phyloP scores from a whole-genome alignment of 2,113 vertebrate genomes.

The Mirza zaza region DNA sequence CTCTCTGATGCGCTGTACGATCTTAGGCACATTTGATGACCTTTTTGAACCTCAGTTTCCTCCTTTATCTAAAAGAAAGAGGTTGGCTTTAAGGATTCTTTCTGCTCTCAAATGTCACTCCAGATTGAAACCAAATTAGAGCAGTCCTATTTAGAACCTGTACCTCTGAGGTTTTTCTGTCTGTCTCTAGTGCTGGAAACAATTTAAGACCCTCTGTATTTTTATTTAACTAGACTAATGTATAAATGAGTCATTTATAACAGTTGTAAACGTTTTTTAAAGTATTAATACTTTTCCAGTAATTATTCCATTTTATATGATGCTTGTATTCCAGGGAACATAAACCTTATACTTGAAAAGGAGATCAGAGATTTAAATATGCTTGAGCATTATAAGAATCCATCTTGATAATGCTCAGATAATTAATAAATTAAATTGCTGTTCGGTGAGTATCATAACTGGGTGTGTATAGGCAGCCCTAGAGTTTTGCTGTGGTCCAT shows the following conservation, averaged over 20 bases:
- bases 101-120: not conserved
- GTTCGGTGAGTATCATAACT: not conserved
- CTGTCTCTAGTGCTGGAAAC: not conserved
- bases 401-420: not conserved
- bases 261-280: not conserved
- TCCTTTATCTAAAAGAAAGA: not conserved
- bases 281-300: not conserved
- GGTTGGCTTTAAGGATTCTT: not conserved
- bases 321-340: not conserved
- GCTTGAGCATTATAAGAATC: not conserved
- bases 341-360: not conserved
- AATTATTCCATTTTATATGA: not conserved
- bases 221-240: not conserved
- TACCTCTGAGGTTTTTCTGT: not conserved
- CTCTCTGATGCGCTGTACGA: rapidly evolving
- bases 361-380: not conserved
- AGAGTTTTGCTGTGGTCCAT: not conserved
- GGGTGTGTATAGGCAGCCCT: not conserved
- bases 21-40: not conserved
- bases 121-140: not conserved
- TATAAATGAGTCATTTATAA: not conserved
- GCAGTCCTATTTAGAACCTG: not conserved
- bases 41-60: not conserved
- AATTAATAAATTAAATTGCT: not conserved
- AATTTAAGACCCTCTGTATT: not conserved